Conservation (phyloP, 2,113 vertebrate species). For the Sturnus vulgaris region DNA sequence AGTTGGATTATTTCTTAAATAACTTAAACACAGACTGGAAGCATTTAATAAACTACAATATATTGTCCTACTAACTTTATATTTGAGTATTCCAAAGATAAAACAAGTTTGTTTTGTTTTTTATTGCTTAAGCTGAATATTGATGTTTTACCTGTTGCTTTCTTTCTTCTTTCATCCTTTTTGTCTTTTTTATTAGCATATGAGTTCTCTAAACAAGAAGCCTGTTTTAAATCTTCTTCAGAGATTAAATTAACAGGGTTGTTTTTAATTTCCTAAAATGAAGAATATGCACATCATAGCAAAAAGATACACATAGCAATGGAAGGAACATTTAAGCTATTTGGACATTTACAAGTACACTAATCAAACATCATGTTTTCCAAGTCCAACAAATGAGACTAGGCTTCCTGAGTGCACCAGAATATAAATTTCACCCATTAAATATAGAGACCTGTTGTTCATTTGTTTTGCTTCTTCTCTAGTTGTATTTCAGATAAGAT, state of each 20-base stretch:
- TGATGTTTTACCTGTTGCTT: slow-evolving; percentile 78
- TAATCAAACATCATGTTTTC: neutral
- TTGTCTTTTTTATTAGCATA: slow-evolving; percentile 84
- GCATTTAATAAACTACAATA: neutral
- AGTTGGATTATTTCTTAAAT: neutral
- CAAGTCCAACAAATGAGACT: neutral
- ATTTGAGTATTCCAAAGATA: neutral
- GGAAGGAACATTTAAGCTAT: neutral
- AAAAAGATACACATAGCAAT: neutral
- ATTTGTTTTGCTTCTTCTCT: neutral
- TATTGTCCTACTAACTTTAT: neutral
- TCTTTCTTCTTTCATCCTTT: slow-evolving; percentile 90
- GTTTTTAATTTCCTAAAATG: slow-evolving; percentile 87
- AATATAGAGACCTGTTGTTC: neutral
- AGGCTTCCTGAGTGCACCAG: neutral
- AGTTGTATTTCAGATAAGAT: neutral
- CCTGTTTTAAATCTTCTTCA: slow-evolving; percentile 90
- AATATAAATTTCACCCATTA: neutral
- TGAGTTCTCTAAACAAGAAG: slow-evolving; percentile 72
- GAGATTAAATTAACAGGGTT: slow-evolving; percentile 89
- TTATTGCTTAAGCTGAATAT: neutral
- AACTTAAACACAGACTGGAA: neutral
- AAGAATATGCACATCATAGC: neutral
- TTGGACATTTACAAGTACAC: neutral
- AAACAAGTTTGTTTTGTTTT: neutral